Conservation (phyloP, 2,888 invertebrate genomes). For the Cataglyphis altisquamis region DNA sequence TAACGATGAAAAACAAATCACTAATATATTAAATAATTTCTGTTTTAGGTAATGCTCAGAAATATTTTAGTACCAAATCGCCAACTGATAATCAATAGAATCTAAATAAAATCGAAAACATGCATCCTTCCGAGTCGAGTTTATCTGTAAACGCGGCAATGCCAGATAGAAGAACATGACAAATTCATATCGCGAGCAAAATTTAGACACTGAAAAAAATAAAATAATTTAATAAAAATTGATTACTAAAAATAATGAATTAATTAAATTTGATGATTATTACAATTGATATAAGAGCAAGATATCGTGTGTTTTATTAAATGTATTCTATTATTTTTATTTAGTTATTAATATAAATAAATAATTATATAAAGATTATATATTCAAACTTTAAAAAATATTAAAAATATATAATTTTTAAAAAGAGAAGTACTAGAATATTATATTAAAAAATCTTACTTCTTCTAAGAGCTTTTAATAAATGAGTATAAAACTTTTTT, state of each 20-base stretch:
- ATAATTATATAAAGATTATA: slow-evolving; percentile 6
- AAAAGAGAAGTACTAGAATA: neutral
- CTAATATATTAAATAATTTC: neutral
- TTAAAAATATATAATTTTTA: neutral
- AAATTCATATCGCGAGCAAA: neutral
- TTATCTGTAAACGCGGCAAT: neutral
- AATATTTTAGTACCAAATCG: neutral
- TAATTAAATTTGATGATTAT: neutral
- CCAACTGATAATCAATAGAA: slow-evolving; percentile 4
- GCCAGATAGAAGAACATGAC: neutral
- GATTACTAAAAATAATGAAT: neutral
- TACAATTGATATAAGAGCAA: slow-evolving; percentile 1
- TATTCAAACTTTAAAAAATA: neutral
- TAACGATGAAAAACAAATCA: neutral
- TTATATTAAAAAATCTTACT: neutral
- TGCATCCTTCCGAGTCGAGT: slow-evolving; percentile 23
- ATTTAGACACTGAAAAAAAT: neutral
- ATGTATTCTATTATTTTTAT: neutral
- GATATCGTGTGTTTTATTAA: neutral
- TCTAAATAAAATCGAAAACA: slow-evolving; percentile 10
- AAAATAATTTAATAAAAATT: neutral
- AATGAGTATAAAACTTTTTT: neutral
- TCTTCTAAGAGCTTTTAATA: neutral
- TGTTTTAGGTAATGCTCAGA: neutral
- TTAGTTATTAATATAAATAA: slow-evolving; percentile 3